Evolutionary conservation across 2,113 vertebrate genomes (phyloP), one percentile per base, ranked within the genome.

Genomic region (Cryptomyrus ogoouensis): DNA sequence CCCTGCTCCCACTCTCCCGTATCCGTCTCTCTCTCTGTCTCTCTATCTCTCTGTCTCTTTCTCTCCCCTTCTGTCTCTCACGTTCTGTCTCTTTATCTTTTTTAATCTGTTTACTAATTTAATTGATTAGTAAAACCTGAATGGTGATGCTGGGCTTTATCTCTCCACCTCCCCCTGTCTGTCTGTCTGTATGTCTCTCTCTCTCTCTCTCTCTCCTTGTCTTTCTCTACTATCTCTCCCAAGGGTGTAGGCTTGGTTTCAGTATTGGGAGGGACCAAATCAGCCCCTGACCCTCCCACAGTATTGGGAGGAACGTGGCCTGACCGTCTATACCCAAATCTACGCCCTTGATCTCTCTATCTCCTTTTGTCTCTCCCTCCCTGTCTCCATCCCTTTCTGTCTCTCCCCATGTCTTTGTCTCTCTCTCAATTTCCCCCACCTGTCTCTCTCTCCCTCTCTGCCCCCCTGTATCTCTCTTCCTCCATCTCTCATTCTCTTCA

Each of bases 1-100:
- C 90, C 47, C 90, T 70, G 70, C 12, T 39, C 49, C 31, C 52
- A 44, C 50, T 83, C 89, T 92, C 89, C 90, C 92, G 47, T 92
- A 91, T 90, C 92, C 92, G 92, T 35, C 88, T 56, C 90, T 87
- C n/a, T 39, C 70, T 77, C 6, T 77, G 13, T 77, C 35, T 77
- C 70, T 39, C 13, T 77, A 39, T 46, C 42, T 21, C 19, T 44
- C 39, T 83, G 80, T 83, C 80, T 77, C 70, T 39, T 35, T 83
- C 39, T 42, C 42, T 83, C 17, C 6, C 31, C 35, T 83, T 31
- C 62, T 70, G 24, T 24, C n/a, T 27, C 77, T 39, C 77, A 42
- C 35, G 46, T 17, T 83, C 39, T 83, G 17, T 83, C 80, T 84
- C 17, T 44, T 24, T 84, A 39, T n/a, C 83, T 19, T 66, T 27